Conservation (phyloP, 2,113 vertebrate species). For the Passer montanus region DNA sequence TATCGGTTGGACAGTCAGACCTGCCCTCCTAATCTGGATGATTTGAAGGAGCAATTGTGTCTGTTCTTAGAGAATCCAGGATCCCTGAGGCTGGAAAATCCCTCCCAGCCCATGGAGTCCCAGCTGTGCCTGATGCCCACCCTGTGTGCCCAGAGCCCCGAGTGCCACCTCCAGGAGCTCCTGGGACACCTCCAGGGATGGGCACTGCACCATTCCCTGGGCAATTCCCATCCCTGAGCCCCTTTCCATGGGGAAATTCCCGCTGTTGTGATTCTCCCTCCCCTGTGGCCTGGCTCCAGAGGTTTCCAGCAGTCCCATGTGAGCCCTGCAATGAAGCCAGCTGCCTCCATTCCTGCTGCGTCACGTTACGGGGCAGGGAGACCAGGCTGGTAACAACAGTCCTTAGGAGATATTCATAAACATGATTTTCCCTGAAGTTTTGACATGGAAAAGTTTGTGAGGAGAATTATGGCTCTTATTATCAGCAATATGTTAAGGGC, state of each 20-base stretch:
- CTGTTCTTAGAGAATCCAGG: too few relatives aligned
- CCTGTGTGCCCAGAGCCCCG: neutral
- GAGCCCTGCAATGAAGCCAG: neutral
- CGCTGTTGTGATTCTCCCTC: neutral
- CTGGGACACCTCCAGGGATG: neutral
- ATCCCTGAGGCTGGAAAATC: fast-evolving
- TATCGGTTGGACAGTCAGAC: fast-evolving
- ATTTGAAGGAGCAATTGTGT: neutral
- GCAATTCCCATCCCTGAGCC: fast-evolving
- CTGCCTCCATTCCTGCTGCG: neutral
- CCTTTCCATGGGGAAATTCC: neutral
- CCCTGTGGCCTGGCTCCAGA: fast-evolving
- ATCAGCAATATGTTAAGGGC: slow-evolving; percentile 20
- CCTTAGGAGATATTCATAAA: slow-evolving; percentile 19
- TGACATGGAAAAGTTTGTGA: slow-evolving; percentile 28
- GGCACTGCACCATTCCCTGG: neutral
- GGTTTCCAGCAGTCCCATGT: neutral
- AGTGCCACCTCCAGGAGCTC: neutral
- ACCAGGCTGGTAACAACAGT: neutral
- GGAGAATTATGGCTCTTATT: slow-evolving; percentile 27
- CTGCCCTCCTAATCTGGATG: neutral
- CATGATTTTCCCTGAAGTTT: slow-evolving; percentile 50
- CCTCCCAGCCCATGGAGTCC: fast-evolving
- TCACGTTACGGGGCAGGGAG: neutral
- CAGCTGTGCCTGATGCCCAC: fast-evolving